Base-by-base conservation (phyloP, 2,113 vertebrate genomes). In the Antigone vipio region DNA sequence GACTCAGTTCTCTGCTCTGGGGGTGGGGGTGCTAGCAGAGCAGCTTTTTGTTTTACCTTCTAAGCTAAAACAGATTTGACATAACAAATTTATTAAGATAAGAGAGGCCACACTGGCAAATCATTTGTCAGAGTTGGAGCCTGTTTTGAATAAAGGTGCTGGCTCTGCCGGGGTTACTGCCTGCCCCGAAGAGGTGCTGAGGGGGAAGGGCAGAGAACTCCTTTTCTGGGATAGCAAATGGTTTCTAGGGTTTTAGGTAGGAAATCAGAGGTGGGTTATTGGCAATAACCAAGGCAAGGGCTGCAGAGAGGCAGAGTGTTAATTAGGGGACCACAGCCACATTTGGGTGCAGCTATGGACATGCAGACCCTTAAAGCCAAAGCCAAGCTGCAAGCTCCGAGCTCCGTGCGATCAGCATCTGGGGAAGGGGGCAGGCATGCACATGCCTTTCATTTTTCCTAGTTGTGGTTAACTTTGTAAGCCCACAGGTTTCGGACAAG, bases 31-130 rank as follows among this genome's bases (percentile, higher is more conserved):
- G 63, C 64, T 67, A 71, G 85, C 67, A 75, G 47, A 64, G 40
- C 42, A 56, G 60, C 53, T 47, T 69, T 95, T 68, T 78, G 12
- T 68, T 93, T 84, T 45, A 71, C 42, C 18, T 95, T 92, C 38
- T 79, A 59, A 95, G 72, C 82, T 59, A 32, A 93, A 92, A 9
- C n/a, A 93, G 82, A 55, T 71, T 50, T 35, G 75, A 81, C 23
- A 3, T 62, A 83, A 66, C 29, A n/a, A 45, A 66, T 55, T 17
- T 67, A 56, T 77, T 78, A 63, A 83, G 62, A 68, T 66, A 50
- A 34, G 18, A 59, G 63, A 68, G 30, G 34, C 55, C 9, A 9
- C 2, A 1, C 15, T n/a, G 52, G 38, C 56, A 67, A 77, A 58
- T 15, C 9, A 2, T 79, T 85, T 86, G 10, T 74, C 49, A 40